Base-by-base conservation (phyloP, 1,140 invertebrate genomes). In the Calosoma granatense region DNA sequence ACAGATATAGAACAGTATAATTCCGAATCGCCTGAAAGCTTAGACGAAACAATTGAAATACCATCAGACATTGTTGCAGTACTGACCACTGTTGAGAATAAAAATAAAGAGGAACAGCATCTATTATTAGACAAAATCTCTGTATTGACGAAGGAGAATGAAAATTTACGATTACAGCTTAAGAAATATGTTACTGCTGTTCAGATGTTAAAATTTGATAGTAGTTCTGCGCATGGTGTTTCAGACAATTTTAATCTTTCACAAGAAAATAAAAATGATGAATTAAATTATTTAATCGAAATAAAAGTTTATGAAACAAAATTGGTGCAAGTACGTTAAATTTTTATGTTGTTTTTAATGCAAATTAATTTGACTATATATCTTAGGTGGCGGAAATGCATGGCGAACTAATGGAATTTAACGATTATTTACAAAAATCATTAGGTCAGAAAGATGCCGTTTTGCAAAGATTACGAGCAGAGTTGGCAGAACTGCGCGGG, bases 381-480 rank as follows among this genome's bases (percentile, higher is more conserved):
- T 51, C 58, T 20, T 64, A 88, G 84, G 91, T 96, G 1, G 92
- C 93, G 12, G 91, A 96, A 76, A 96, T 96, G 93, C 92, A 95
- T 70, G 92, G 90, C 1, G 93, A 96, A 71, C 71, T 96, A 17
- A 93, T 96, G 87, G 92, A 96, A 73, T 92, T 95, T 64, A 96
- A 95, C 77, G 85, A 79, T 17, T 68, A 76, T 64, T 64, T 81
- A 57, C 78, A 80, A 64, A 68, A 72, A 54, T 66, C 71, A 2
- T 62, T 78, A 15, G 70, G 71, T 62, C 70, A 75, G 23, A 81
- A 87, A 61, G 88, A 92, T 64, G 72, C 72, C 54, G 72, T 82
- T 30, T 72, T 90, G 9, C 77, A 80, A 53, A 70, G 81, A 61
- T 65, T 89, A 1, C 77, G 78, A 67, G 73, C 76, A 41, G 86